phyloP scores from a whole-genome alignment of 1,140 invertebrate species.

The Cydia amplana region DNA sequence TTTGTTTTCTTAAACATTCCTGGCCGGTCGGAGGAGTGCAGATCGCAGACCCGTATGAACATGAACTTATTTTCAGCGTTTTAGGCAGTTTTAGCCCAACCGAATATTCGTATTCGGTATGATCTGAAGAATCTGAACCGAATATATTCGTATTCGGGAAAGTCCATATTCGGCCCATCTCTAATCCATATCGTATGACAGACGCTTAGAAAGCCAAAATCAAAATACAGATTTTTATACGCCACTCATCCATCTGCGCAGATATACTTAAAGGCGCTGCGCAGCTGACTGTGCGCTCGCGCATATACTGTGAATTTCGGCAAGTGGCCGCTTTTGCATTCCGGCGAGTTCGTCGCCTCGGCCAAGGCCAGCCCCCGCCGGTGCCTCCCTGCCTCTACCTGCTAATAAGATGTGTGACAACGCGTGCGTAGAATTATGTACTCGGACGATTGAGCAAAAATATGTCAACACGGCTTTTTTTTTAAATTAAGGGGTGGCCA shows the following conservation, averaged over 20 bases:
- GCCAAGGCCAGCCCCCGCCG: constrained; percentile 64
- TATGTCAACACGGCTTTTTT: background rate
- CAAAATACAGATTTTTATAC: background rate
- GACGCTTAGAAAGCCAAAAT: too few species aligned
- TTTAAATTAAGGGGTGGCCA: too few species aligned
- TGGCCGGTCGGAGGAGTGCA: too few species aligned
- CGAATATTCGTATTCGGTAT: too few species aligned
- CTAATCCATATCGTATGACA: too few species aligned
- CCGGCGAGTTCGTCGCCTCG: constrained; percentile 66
- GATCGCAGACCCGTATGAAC: too few species aligned
- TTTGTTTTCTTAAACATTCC: too few species aligned
- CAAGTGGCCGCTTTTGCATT: constrained; percentile 69
- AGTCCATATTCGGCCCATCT: too few species aligned
- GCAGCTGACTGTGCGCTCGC: constrained; percentile 35
- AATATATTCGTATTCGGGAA: too few species aligned
- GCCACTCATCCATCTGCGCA: background rate
- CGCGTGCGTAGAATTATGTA: background rate
- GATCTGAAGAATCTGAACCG: too few species aligned
- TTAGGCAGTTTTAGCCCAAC: too few species aligned
- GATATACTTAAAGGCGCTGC: constrained; percentile 6
- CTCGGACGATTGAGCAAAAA: background rate
- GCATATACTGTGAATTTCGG: constrained; percentile 62
- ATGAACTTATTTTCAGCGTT: too few species aligned
- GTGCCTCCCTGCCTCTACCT: constrained; percentile 52
- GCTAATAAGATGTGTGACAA: constrained; percentile 34